phyloP scores from a whole-genome alignment of 2,113 vertebrate genomes.

The Pseudois nayaur region DNA sequence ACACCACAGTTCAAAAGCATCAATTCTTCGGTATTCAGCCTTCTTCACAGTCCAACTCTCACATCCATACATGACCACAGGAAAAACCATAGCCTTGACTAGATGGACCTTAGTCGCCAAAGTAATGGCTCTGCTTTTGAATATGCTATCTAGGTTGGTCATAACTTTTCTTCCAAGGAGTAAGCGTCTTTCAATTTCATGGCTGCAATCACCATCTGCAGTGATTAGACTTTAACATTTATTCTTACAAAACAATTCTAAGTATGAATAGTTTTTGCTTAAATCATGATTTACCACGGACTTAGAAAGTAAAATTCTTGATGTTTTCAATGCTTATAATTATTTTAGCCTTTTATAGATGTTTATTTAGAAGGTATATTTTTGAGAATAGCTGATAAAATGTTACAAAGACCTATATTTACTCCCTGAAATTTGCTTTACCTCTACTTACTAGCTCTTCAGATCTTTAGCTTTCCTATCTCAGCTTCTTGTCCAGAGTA shows the following conservation, averaged over 20 bases:
- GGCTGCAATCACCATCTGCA: too few relatives aligned
- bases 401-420: neutral
- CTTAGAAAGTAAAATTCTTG: neutral
- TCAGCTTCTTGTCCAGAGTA: neutral
- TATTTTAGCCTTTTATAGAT: neutral
- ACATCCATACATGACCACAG: too few relatives aligned
- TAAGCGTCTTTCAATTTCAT: too few relatives aligned
- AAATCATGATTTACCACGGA: neutral
- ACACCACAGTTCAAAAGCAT: too few relatives aligned
- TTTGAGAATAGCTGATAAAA: conserved; percentile 5
- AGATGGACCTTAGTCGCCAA: too few relatives aligned
- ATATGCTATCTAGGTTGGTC: too few relatives aligned
- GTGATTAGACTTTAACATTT: neutral
- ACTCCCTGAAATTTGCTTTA: neutral
- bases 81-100: too few relatives aligned
- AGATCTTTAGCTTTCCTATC: neutral
- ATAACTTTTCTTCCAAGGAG: too few relatives aligned
- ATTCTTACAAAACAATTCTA: neutral
- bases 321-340: neutral
- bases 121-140: too few relatives aligned
- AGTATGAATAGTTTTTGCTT: neutral
- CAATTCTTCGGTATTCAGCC: accelerated
- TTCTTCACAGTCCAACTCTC: too few relatives aligned
- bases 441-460: neutral
- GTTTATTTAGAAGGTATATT: neutral